Base-by-base conservation (phyloP, 2,888 invertebrate genomes). In the Gymnosoma rotundatum region DNA sequence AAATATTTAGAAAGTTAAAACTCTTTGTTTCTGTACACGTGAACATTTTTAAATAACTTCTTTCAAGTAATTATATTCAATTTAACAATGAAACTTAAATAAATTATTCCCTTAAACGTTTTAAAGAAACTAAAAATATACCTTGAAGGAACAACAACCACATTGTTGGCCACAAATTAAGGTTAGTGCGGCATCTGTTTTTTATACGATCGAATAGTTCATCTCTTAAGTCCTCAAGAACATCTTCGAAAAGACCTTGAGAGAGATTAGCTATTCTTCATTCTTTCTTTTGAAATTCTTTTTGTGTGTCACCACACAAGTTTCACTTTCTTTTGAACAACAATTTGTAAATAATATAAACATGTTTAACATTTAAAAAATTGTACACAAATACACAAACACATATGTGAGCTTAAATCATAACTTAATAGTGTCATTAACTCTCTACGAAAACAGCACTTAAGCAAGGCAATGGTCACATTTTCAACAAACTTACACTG, bases 251-350 rank as follows among this genome's bases (percentile, higher is more conserved):
- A 78, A 72, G 72, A 66, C 79, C 79, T 79, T 79, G 79, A 60
- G 10, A 79, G 25, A 58, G 21, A 52, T 21, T 52, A 42, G 21
- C 58, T 72, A 0, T 16, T 25, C n/a, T 25, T 48, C 20, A 45
- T 48, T 45, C 9, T 69, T 21, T 32, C 16, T 69, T 21, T 54
- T 54, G n/a, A 38, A 38, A 14, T 58, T 25, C 36, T 72, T 72
- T 64, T 64, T 79, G 66, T 66, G 32, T 66, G 60, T 50, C 73
- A 67, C 72, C 42, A 45, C 60, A 54, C 72, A 75, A 70, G 56
- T 82, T 82, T 82, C 81, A 82, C 81, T 82, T 82, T 82, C 81
- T 82, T 82, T 76, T 66, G 56, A 73, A 60, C 79, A 67, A 67
- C 66, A 79, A 67, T 66, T 79, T 73, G 50, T n/a, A 72, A 64